phyloP scores from a whole-genome alignment of 2,113 vertebrate genomes.

The Neomonachus schauinslandi region DNA sequence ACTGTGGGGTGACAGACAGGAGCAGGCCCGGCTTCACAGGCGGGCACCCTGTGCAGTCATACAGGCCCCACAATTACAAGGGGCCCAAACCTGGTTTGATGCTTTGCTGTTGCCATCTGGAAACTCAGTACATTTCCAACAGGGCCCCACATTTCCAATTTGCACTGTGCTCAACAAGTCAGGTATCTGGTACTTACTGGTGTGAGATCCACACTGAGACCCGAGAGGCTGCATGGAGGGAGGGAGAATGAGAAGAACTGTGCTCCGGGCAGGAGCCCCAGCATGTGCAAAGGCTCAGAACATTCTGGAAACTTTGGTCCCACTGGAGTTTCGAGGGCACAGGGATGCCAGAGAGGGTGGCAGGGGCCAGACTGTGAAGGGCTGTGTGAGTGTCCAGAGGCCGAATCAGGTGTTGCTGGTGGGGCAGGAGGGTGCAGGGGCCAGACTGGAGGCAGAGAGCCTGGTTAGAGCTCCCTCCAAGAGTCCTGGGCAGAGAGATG shows the following conservation, averaged over 20 bases:
- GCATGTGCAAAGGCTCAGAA: neutral
- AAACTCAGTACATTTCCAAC: neutral
- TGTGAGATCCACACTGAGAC: neutral
- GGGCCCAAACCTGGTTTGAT: neutral
- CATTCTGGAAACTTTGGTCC: neutral
- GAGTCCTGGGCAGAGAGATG: neutral
- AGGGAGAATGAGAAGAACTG: neutral
- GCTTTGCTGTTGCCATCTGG: neutral
- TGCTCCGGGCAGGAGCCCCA: neutral
- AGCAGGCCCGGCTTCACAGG: neutral
- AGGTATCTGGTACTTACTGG: neutral
- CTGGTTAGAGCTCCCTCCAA: neutral
- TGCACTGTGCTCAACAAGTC: neutral
- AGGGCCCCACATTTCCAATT: neutral
- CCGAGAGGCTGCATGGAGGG: neutral
- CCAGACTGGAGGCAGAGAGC: neutral
- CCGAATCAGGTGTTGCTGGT: rapidly evolving
- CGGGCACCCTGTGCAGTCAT: neutral
- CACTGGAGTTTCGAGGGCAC: neutral
- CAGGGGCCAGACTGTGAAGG: neutral
- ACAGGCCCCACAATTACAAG: neutral
- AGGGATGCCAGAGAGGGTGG: neutral
- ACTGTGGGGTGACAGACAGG: neutral
- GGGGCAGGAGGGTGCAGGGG: neutral
- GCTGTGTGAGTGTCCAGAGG: neutral